Evolutionary conservation across 1,140 invertebrate species (phyloP), one percentile per base, ranked within the genome.

Genomic region (Drosophila ercepeae): DNA sequence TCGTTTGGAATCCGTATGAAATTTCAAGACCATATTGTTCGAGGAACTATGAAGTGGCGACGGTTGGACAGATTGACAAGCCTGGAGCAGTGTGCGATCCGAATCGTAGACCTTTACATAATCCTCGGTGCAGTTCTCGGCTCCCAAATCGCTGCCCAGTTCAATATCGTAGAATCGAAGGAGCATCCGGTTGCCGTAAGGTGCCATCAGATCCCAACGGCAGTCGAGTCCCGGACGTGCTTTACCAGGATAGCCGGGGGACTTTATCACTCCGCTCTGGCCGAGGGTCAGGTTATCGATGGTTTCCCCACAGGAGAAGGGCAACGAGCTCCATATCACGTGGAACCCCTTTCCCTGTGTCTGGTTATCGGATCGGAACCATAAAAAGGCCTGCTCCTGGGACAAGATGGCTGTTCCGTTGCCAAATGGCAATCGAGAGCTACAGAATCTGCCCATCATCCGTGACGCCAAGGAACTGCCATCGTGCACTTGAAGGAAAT

Each of bases 191-290:
- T 96, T 97, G 1, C 95, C 95, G 1, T 92, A 89, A 0, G 92
- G 92, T 0, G 95, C 95, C 1, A 44, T 82, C 21, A 98, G 93
- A 1, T 92, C 92, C 96, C 96, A 98, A 50, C 93, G 93, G 82
- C 97, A 98, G 77, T 97, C 95, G 32, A 94, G 86, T 73, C 95
- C 94, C 0, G 93, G 92, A 1, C 96, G 95, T 90, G 97, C 97
- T 60, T 93, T 93, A 18, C 95, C 95, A 1, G 97, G 97, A 65
- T 94, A 97, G 6, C 96, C 96, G 1, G 97, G 97, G 7, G 96
- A 97, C 58, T 92, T 93, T 14, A 97, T 93, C 0, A 93, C 93
- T 4, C 96, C 97, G 8, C 91, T 78, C 18, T 96, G 86, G 16
- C 88, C 91, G 4, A 42, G 5, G 0, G 39, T 8, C 3, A 92